Base-by-base conservation (phyloP, 2,113 vertebrate species). In the Ranitomeya variabilis region DNA sequence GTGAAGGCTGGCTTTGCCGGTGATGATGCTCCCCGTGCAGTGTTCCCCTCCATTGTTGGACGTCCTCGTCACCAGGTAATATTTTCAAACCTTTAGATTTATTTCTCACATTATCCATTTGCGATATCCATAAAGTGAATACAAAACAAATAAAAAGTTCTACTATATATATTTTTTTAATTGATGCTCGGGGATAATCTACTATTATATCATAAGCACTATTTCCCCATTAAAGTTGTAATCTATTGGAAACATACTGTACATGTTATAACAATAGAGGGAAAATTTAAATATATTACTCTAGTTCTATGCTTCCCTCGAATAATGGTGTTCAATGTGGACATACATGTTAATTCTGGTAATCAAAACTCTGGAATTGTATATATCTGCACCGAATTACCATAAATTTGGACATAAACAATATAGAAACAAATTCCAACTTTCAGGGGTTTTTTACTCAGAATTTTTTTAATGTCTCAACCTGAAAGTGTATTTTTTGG, bases 61-160 rank as follows among this genome's bases (percentile, higher is more conserved):
- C 92, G 93, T 69, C 92, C 94, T 18, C 92, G 93, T 79, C 95
- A 96, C 23, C 91, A 96, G 80, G 96, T 96, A 92, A 94, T 90
- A 11, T 23, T 45, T 7, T 14, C 2, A 71, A 5, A 83, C 66
- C 45, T 83, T n/a, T n/a, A 4, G 16, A 52, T 4, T n/a, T 54
- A 15, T 71, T 13, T 2, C 7, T 69, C n/a, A 69, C 66, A 23
- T 23, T 69, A 45, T 45, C 37, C 37, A 57, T 71, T 71, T 19
- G 5, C 1, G 1, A 7, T 37, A 16, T 73, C 23, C 31, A 7
- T 73, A 9, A 37, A 31, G 26, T 74, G 31, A 71, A 71, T 71
- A 26, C 14, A 10, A n/a, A 69, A 69, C 13, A 73, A 31, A 73
- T 23, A 67, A 67, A 73, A 31, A 14, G 11, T 26, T n/a, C 1